Evolutionary conservation across 1,140 invertebrate genomes (phyloP), one percentile per base, ranked within the genome.

Genomic region (Artemia franciscana): DNA sequence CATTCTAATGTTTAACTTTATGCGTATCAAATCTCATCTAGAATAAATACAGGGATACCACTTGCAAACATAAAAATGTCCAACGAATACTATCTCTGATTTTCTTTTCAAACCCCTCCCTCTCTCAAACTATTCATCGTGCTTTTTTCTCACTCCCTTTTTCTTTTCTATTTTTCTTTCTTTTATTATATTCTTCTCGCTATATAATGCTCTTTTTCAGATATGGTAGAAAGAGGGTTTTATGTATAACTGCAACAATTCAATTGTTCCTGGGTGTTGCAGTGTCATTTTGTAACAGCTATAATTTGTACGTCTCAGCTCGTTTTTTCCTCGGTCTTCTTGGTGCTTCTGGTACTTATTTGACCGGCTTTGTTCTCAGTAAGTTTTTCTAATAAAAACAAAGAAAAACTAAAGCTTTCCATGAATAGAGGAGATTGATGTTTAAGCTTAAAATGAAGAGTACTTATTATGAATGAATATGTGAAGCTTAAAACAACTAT

Each of bases 351-450:
- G 67, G 67, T 39, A 65, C 65, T 28, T 68, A 67, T 56, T 63
- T 68, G 39, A 68, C 66, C 9, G 67, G 67, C 39, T 68, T 68
- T 24, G 66, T 67, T 26, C 59, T 68, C 5, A 65, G 67, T 68
- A 65, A 67, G 66, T 62, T 3, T 51, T 3, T 51, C n/a, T n/a
- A n/a, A 25, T 4, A 39, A 12, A 26, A 5, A 27, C 5, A 60
- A 26, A 12, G 4, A n/a, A 21, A 28, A 23, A 18, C 25, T n/a
- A 57, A 15, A 57, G 5, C 7, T 57, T 26, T 4, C n/a, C 7
- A 7, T 9, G 24, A 7, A 21, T 15, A 58, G 15, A 24, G 23
- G 24, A 26, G 12, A 7, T 60, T 60, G n/a, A n/a, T n/a, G n/a
- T n/a, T n/a, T n/a, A n/a, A n/a, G n/a, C n/a, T n/a, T n/a, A n/a